Evolutionary conservation across 2,113 vertebrate genomes (phyloP).

Genomic region (Muntiacus muntjak): DNA sequence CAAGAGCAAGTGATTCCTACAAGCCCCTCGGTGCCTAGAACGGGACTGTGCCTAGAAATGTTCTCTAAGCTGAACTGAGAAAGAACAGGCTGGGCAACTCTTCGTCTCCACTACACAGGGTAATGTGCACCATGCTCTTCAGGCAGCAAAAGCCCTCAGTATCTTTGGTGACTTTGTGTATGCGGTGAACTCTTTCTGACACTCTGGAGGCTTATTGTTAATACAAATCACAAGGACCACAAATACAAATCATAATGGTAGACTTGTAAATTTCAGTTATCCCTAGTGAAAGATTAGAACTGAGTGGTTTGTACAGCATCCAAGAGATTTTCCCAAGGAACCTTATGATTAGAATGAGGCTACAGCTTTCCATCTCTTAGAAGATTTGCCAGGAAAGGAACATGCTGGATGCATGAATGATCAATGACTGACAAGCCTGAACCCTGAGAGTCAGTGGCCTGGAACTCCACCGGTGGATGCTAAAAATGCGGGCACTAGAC

Average conservation of each 20-base stretch:
- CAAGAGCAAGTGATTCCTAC: not conserved
- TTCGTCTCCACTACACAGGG: not conserved
- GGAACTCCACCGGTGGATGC: not conserved
- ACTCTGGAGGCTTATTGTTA: not conserved
- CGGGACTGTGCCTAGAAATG: not conserved
- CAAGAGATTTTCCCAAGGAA: constrained; percentile 43
- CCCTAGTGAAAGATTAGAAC: constrained; percentile 24
- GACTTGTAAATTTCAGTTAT: not conserved
- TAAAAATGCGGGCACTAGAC: not conserved
- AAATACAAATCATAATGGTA: not conserved
- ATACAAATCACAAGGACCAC: constrained; percentile 22
- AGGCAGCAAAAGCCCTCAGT: not conserved
- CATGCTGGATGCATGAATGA: not conserved
- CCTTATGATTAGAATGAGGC: not conserved
- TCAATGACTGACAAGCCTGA: not conserved
- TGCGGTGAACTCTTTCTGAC: not conserved
- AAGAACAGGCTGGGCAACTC: not conserved
- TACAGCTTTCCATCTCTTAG: not conserved
- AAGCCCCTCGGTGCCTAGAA: not conserved
- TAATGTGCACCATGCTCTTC: fast-evolving
- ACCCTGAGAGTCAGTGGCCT: not conserved
- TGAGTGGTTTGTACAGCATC: not conserved
- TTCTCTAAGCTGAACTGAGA: not conserved
- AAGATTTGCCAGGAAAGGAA: constrained; percentile 45
- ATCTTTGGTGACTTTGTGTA: not conserved